Evolutionary conservation across 2,888 invertebrate species (phyloP), one percentile per base, ranked within the genome.

Genomic region (Stenurella melanura): DNA sequence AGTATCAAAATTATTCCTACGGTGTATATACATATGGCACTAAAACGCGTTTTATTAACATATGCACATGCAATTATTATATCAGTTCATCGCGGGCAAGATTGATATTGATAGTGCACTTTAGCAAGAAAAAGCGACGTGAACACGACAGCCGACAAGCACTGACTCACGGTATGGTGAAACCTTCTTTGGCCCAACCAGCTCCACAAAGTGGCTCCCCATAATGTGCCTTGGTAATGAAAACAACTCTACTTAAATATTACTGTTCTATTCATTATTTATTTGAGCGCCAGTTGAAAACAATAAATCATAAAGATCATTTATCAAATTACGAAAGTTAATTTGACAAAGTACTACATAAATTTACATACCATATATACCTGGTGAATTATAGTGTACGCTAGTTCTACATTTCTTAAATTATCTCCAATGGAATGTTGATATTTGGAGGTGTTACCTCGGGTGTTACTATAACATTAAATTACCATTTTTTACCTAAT

Each of bases 121-220:
- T 58, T 18, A 30, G 30, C 69, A 34, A 34, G 38, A 58, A 58
- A 69, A n/a, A 56, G 11, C 58, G 69, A 69, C 38, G 69, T 81
- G 82, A 82, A 84, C 86, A 83, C 86, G 84, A 85, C 85, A 84
- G 82, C 81, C 80, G 84, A 85, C 85, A 84, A 82, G 81, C 82
- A 86, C 86, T 85, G 86, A 87, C 86, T 87, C 86, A 86, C 84
- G 78, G 79, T 77, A 73, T 73, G 77, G 74, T 75, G 73, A 67
- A 58, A 18, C 69, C 58, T 69, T 69, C 58, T 69, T 69, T 69
- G 69, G 69, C 38, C 69, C 69, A 69, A 34, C 69, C 21, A 34
- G 58, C 17, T 56, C 38, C 11, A 69, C 57, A 17, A 34, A 26
- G 69, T 57, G 60, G 18, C 66, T 21, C 57, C 58, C 69, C 69